A percentile compares a stretch with the other conserved stretches of the same genome.
These are phyloP conservation scores for Phyllostomus discolor DNA, from an alignment of 2,113 vertebrate species.

Conservation along the genomic window DNA sequence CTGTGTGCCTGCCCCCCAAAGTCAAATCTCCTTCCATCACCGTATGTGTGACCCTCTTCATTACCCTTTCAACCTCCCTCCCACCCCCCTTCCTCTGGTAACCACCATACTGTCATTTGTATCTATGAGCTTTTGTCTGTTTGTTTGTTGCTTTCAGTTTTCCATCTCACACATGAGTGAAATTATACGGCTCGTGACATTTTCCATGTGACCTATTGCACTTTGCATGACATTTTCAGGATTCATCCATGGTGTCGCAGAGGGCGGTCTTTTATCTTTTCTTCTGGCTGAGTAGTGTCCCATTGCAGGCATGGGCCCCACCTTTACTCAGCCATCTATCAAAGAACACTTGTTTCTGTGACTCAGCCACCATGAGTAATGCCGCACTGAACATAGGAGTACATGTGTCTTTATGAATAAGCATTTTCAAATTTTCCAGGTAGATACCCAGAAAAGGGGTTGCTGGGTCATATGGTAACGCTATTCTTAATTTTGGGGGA, in stretches of 20 bases:
- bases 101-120: background rate
- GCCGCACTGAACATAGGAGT: background rate
- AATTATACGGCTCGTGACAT: background rate
- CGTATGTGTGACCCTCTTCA: background rate
- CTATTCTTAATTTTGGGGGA: background rate
- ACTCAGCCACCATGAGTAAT: background rate
- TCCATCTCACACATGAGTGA: background rate
- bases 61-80: background rate
- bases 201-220: background rate
- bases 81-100: background rate
- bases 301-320: background rate
- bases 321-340: background rate
- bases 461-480: background rate
- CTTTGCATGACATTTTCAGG: background rate
- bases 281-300: background rate
- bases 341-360: background rate
- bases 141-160: background rate
- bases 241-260: background rate
- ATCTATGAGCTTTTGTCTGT: background rate
- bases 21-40: background rate
- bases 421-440: background rate
- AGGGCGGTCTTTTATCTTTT: background rate
- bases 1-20: background rate
- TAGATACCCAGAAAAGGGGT: too few species aligned
- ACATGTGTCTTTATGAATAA: background rate